Evolutionary conservation across 2,888 invertebrate genomes (phyloP).

Genomic region (Conistra vaccinii): DNA sequence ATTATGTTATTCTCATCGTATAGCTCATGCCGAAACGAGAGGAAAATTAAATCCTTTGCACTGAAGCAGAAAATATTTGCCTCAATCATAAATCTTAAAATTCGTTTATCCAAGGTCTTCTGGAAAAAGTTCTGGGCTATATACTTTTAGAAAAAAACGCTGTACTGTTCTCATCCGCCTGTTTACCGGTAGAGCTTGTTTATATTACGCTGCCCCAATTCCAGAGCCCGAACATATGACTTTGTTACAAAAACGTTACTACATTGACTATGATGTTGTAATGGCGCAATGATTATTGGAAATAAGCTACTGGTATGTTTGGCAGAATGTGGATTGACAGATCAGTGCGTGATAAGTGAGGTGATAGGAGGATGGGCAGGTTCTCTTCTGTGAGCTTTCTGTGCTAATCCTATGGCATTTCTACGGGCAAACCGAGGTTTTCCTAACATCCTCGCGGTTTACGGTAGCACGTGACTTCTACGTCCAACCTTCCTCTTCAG

Average conservation of each 20-base stretch:
- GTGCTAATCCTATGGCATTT: background rate
- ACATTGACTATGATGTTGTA: slow-evolving; percentile 38
- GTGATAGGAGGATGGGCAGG: background rate
- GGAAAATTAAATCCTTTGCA: background rate
- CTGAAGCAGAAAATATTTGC: background rate
- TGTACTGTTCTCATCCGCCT: slow-evolving; percentile 40
- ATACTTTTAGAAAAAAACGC: slow-evolving; percentile 14
- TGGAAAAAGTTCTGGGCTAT: background rate
- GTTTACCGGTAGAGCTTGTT: slow-evolving; percentile 69
- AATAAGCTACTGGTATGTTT: slow-evolving; percentile 22
- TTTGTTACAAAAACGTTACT: slow-evolving; percentile 57
- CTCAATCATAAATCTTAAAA: background rate
- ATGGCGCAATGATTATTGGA: slow-evolving; percentile 40
- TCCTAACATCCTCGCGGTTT: background rate
- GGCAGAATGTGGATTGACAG: slow-evolving; percentile 5
- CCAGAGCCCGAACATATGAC: slow-evolving; percentile 54
- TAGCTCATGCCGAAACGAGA: background rate
- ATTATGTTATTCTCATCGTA: background rate
- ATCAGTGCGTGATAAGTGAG: background rate
- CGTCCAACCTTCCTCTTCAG: background rate
- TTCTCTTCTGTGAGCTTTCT: background rate
- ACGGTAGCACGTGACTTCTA: background rate
- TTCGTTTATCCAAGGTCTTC: background rate
- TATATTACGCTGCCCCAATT: slow-evolving; percentile 73
- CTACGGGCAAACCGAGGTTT: background rate